phyloP scores from a whole-genome alignment of 1,140 invertebrate genomes.

The Diachasma alloeum region DNA sequence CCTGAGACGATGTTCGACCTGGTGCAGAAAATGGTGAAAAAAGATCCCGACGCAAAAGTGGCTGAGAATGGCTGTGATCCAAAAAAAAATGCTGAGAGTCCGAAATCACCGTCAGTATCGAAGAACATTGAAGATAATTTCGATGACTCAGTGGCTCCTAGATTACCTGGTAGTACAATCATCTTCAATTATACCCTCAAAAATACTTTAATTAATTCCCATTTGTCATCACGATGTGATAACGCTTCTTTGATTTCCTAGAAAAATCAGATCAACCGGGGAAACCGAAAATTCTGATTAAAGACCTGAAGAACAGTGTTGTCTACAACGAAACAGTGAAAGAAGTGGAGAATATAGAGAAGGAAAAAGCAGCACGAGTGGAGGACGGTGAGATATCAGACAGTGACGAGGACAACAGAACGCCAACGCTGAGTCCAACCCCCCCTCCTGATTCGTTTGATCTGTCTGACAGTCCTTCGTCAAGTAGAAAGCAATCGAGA shows the following conservation, averaged over 20 bases:
- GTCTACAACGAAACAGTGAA: constrained; percentile 74
- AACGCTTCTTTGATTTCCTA: constrained; percentile 38
- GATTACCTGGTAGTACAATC: constrained; percentile 59
- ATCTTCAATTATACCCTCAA: constrained; percentile 34
- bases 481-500: background rate
- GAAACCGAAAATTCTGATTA: constrained; percentile 68
- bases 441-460: constrained; percentile 33
- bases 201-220: constrained; percentile 17
- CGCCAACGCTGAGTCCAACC: constrained; percentile 55
- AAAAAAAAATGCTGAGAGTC: constrained; percentile 37
- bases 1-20: constrained; percentile 14
- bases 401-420: constrained; percentile 66
- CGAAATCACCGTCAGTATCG: constrained; percentile 45
- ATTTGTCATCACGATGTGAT: constrained; percentile 4
- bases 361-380: constrained; percentile 69
- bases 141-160: constrained; percentile 57
- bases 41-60: background rate
- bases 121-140: constrained; percentile 48
- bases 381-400: constrained; percentile 73
- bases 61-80: constrained; percentile 13
- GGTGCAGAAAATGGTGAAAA: constrained; percentile 22
- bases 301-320: constrained; percentile 73
- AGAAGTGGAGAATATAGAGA: constrained; percentile 72
- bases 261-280: constrained; percentile 54
- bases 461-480: constrained; percentile 11